A percentile compares a stretch with the other conserved stretches of the same genome.
phyloP scores from a whole-genome alignment of 2,113 vertebrate species.

The Peromyscus polionotus region DNA sequence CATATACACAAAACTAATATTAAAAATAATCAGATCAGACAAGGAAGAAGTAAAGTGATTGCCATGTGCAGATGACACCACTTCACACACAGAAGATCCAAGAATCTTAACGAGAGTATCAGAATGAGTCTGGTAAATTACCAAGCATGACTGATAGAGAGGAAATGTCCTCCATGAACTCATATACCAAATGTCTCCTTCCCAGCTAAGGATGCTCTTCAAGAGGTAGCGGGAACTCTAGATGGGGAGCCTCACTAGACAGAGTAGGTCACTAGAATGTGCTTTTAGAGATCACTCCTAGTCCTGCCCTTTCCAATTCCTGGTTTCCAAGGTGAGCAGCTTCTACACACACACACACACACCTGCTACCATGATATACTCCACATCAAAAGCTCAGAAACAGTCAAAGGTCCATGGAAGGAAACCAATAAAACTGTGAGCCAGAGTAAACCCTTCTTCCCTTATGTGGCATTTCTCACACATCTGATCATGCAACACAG shows the following conservation, averaged over 20 bases:
- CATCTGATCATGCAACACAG: not conserved
- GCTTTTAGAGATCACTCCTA: not conserved
- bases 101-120: not conserved
- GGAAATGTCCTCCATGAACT: not conserved
- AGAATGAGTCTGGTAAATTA: not conserved
- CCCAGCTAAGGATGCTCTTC: not conserved
- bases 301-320: not conserved
- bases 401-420: not conserved
- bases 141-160: not conserved
- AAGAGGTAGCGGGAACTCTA: not conserved
- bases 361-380: not conserved
- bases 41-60: not conserved
- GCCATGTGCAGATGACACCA: slow-evolving; percentile 1
- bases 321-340: not conserved
- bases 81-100: not conserved
- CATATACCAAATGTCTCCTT: not conserved
- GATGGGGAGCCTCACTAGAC: not conserved
- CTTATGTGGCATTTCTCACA: not conserved
- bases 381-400: not conserved
- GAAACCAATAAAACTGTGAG: not conserved
- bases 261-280: not conserved
- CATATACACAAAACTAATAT: not conserved
- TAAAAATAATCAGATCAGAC: not conserved
- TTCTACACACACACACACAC: not conserved
- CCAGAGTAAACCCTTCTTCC: not conserved